Base-by-base conservation (phyloP, 35 echinoderm and acorn worm species). In the Heliocidaris tuberculata region DNA sequence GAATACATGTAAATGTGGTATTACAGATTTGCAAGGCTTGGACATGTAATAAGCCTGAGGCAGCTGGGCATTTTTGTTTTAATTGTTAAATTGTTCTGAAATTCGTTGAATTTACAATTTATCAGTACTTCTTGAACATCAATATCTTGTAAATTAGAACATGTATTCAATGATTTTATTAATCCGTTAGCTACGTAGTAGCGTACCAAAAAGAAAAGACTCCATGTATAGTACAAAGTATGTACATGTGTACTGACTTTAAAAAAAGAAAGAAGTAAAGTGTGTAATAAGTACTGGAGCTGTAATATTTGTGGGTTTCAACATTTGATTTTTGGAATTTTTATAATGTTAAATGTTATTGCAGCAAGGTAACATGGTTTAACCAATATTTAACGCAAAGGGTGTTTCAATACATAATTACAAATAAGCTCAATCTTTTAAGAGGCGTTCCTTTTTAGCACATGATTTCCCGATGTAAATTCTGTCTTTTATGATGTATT, bases 161-260 rank as follows among this genome's bases (percentile, higher is more conserved):
- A 78, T 78, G 65, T 78, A 78, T 78, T 78, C 65, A 78, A n/a
- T 78, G 15, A 78, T 78, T 78, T 78, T 78, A 78, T 78, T 78
- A 78, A 78, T 27, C 65, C 21, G 27, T 8, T 12, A 19, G 27
- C 65, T 78, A 78, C 65, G 27, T n/a, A 56, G 52, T 78, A 78
- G 65, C 27, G 65, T 78, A 78, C 65, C 8, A 19, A 78, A 5
- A 78, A 60, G 59, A 24, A 78, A 78, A 78, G 16, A 70, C 11
- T 24, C 9, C 0, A n/a, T n/a, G n/a, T n/a, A n/a, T 24, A 70
- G 65, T 78, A 78, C 65, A 78, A 78, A 8, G 17, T 71, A 71
- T 71, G 24, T 78, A 27, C 65, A 78, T 78, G 65, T 78, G 27
- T 27, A 78, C 27, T 21, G 21, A 78, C 65, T n/a, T 78, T 2